Evolutionary conservation across 1,140 invertebrate genomes (phyloP), one percentile per base, ranked within the genome.

Genomic region (Drosophila arizonae): DNA sequence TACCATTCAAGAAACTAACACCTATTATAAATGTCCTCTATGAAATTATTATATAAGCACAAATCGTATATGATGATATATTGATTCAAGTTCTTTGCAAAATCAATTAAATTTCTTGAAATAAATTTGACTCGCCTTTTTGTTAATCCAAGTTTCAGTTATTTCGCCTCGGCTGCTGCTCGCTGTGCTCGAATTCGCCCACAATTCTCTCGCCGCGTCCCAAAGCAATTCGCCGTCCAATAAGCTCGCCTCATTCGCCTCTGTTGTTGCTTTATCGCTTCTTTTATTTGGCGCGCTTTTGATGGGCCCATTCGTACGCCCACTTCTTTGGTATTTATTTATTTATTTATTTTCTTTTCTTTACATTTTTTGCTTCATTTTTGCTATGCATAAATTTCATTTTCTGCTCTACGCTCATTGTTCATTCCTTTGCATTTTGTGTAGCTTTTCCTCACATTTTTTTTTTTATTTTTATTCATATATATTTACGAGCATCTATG

Each of bases 351-450:
- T 24, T 50, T 51, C 15, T 51, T 45, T 48, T 30, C 15, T 48
- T 36, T 60, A 50, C n/a, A 39, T 60, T 68, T 30, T 43, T 71
- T 81, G 68, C 57, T 80, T 86, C 21, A 24, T 24, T 24, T 24
- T 24, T 24, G 21, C 2, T 79, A 88, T 87, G 82, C 79, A 87
- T 82, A 87, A 87, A 87, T 87, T 87, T 87, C 79, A 87, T 87
- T 88, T 82, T 79, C 78, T 76, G 48, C 66, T 52, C 77, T 60
- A 52, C 60, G 71, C 81, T 81, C 73, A 86, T 86, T 86, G 82
- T 87, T 87, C 81, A 86, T 81, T 86, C 86, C 81, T 81, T 76
- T 84, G 79, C 79, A 87, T 86, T 79, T 85, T 43, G 51, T 70
- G 26, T 46, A 43, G 41, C 13, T 58, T 54, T 54, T 50, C 21